These are phyloP conservation scores for Pristionchus exspectatus DNA, from an alignment of 2,888 invertebrate species.

Conservation along the genomic window DNA sequence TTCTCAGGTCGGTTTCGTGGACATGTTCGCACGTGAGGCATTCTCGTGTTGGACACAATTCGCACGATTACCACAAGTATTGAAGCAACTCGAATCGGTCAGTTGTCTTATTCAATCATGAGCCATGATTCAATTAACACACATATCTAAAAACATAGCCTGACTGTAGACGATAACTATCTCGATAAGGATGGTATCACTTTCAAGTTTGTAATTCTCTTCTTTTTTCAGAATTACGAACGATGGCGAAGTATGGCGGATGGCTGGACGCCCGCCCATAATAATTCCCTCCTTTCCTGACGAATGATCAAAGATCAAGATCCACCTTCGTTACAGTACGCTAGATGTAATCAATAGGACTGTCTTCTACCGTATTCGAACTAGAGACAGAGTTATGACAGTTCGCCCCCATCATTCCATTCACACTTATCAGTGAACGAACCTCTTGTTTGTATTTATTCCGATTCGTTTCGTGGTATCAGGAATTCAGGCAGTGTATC, in stretches of 20 bases:
- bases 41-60: slow-evolving; percentile 93
- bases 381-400: no score
- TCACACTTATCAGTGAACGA: slow-evolving; percentile 19
- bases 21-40: slow-evolving; percentile 97
- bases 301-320: not conserved
- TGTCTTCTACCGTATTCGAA: not conserved
- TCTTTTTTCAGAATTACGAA: slow-evolving; percentile 70
- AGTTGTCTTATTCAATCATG: not conserved
- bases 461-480: not conserved
- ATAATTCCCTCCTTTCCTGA: slow-evolving; percentile 60
- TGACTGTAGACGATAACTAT: no score
- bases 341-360: not conserved
- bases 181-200: not conserved
- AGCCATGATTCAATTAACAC: no score
- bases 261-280: slow-evolving; percentile 73
- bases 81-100: slow-evolving; percentile 69
- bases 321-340: not conserved
- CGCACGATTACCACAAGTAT: slow-evolving; percentile 73
- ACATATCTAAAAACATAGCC: no score
- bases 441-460: slow-evolving; percentile 47
- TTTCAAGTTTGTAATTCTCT: not conserved
- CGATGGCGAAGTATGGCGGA: slow-evolving; percentile 73
- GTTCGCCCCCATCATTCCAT: slow-evolving; percentile 3
- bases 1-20: slow-evolving; percentile 85
- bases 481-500: not conserved